Conservation (phyloP, 2,888 invertebrate species). For the Pelosia muscerda region DNA sequence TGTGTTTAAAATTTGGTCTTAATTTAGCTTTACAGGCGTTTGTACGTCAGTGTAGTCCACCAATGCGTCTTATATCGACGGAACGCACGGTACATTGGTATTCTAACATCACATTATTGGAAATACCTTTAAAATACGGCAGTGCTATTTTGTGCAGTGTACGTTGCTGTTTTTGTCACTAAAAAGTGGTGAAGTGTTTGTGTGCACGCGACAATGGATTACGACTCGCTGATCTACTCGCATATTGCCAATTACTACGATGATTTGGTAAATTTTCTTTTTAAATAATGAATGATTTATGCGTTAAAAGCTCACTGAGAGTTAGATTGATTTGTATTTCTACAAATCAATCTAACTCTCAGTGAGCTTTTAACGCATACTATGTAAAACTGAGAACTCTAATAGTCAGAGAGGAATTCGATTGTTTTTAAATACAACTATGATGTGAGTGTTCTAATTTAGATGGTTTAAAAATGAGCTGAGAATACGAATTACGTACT, state of each 20-base stretch:
- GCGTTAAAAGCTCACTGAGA: background rate
- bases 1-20: conserved; percentile 88
- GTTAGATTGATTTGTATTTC: too few species aligned
- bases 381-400: background rate
- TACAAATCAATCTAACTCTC: too few species aligned
- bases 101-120: conserved; percentile 56
- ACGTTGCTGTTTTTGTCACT: conserved; percentile 43
- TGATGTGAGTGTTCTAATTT: background rate
- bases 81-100: conserved; percentile 54
- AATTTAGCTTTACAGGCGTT: conserved; percentile 87
- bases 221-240: conserved; percentile 89
- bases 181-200: conserved; percentile 42
- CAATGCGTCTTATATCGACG: conserved; percentile 85
- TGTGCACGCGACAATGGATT: conserved; percentile 84
- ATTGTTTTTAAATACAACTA: background rate
- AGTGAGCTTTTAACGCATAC: too few species aligned
- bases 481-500: background rate
- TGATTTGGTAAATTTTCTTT: conserved; percentile 81
- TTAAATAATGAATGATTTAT: background rate
- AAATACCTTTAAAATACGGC: conserved; percentile 44
- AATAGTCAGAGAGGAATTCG: background rate
- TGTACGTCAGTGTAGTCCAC: conserved; percentile 82
- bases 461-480: background rate
- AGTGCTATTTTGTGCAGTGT: conserved; percentile 46
- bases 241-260: conserved; percentile 89